Conservation (phyloP, 2,797 vertebrate genomes). For the Psittacula derbiana region DNA sequence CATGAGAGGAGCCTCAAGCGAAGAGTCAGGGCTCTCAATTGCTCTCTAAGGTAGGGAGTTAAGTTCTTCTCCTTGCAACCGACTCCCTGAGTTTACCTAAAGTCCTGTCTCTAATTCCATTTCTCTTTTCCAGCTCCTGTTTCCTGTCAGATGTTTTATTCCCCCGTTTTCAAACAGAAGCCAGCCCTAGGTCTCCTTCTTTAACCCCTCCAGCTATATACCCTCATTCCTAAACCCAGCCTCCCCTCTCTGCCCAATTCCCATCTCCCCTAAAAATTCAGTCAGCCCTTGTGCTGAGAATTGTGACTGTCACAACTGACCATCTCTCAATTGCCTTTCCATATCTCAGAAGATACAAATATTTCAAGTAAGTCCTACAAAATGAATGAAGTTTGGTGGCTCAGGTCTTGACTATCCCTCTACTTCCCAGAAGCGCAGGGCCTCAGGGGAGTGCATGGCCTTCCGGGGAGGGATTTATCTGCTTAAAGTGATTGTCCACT, state of each 20-base stretch:
- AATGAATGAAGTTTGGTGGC: neutral
- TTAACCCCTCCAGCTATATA: neutral
- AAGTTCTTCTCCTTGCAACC: neutral
- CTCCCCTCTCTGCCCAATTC: neutral
- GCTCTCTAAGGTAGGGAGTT: neutral
- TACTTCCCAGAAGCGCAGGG: neutral
- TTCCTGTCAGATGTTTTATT: neutral
- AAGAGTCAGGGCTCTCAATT: neutral
- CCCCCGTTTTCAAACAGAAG: neutral
- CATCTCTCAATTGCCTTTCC: neutral
- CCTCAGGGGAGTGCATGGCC: neutral
- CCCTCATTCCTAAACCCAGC: neutral
- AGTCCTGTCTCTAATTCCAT: neutral
- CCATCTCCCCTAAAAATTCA: neutral
- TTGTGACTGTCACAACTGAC: neutral
- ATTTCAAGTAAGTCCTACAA: neutral
- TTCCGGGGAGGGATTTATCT: constrained; percentile 42
- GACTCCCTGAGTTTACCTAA: neutral
- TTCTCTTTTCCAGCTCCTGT: neutral
- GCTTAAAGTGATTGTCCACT: neutral
- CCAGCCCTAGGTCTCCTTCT: neutral
- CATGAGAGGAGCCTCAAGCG: neutral
- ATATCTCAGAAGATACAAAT: neutral
- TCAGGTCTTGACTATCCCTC: neutral
- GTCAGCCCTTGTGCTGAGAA: neutral